Evolutionary conservation across 1,140 invertebrate species (phyloP), one percentile per base, ranked within the genome.

Genomic region (Dermatophagoides farinae): DNA sequence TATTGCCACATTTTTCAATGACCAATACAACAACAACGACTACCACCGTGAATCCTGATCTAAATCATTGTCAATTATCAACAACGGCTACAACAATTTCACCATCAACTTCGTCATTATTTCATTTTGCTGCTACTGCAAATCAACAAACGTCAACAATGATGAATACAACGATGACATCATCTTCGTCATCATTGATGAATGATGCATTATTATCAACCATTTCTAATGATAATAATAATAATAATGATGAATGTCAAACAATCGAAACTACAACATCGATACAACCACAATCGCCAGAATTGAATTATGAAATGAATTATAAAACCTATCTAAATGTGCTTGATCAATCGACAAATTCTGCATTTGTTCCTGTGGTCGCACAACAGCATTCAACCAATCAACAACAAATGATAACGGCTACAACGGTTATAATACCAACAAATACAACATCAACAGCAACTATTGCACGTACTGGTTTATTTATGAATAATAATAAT

Each of bases 291-390:
- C 31, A 31, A 31, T 31, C n/a, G n/a, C 12, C 41, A 14, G 41
- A 43, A 43, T 14, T 11, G 41, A 43, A 44, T 44, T 1, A 20
- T 44, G 6, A 5, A 10, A 5, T 44, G 14, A 44, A 44, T 44
- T 16, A 44, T 44, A 16, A 44, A 16, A 44, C 14, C 2, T 44
- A 44, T 44, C 43, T 44, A 4, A 31, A 31, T 31, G 2, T 4
- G 8, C 6, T 71, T 73, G 61, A 74, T 74, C 40, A 65, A 69
- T 1, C 67, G 71, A 62, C 71, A 73, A 64, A 74, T 72, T 39
- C 69, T 74, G 60, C 68, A 76, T 18, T 73, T 74, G 64, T 74
- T 74, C 12, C 72, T 74, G 62, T 70, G 1, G 11, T 14, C 1
- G 4, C 39, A 44, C 20, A 22, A 16, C 46, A 71, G 57, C 68